These are phyloP conservation scores for Paramisgurnus dabryanus DNA, from an alignment of 2,113 vertebrate species.

Conservation along the genomic window DNA sequence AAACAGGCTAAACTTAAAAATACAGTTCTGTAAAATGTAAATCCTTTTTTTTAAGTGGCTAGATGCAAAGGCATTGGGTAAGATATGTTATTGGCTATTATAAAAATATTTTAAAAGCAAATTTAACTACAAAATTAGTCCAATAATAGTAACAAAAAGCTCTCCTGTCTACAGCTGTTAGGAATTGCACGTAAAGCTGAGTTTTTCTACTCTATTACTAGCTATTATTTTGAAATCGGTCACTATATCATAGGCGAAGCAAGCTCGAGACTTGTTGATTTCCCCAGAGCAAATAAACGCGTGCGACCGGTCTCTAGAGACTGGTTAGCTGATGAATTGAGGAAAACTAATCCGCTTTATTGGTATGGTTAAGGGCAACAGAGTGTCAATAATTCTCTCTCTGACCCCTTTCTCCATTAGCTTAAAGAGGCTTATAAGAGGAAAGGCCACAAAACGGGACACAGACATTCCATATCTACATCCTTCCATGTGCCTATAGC, in stretches of 20 bases:
- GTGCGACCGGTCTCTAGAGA: conserved; percentile 78
- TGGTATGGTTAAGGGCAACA: conserved; percentile 94
- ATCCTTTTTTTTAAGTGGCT: too few species aligned
- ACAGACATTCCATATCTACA: background rate
- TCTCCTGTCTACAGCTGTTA: background rate
- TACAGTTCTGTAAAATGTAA: too few species aligned
- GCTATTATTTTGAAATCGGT: conserved; percentile 62
- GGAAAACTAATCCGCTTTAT: conserved; percentile 99
- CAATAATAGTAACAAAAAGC: too few species aligned
- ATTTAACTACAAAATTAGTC: too few species aligned
- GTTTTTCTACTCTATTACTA: conserved; percentile 63
- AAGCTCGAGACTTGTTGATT: conserved; percentile 93
- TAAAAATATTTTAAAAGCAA: background rate
- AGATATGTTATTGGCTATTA: background rate
- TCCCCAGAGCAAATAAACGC: conserved; percentile 92
- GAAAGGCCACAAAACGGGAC: conserved; percentile 58
- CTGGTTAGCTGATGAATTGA: conserved; percentile 93
- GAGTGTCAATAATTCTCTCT: conserved; percentile 92
- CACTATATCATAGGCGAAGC: conserved; percentile 16
- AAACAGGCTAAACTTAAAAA: background rate
- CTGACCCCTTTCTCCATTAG: conserved; percentile 93
- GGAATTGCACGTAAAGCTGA: background rate
- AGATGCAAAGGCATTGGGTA: background rate
- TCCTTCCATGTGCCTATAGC: conserved; percentile 68
- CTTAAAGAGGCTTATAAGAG: conserved; percentile 88